Conservation (phyloP, 2,888 invertebrate genomes). For the Pterostichus niger region DNA sequence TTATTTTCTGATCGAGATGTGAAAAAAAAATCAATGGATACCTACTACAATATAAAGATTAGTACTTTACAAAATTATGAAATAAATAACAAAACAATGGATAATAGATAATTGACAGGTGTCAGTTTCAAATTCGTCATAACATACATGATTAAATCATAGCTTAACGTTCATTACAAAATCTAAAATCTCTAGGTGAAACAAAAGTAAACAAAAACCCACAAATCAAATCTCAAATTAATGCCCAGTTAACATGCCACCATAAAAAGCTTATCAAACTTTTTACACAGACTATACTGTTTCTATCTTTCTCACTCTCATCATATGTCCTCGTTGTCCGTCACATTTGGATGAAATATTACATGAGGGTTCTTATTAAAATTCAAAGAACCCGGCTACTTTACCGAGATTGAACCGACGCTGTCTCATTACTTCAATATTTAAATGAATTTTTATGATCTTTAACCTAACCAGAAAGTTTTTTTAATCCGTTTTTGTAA, state of each 20-base stretch:
- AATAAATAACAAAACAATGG: too few species aligned
- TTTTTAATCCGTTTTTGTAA: constrained; percentile 45
- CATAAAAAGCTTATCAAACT: constrained; percentile 37
- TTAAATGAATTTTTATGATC: constrained; percentile 46
- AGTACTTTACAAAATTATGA: too few species aligned
- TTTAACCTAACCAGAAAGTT: constrained; percentile 17
- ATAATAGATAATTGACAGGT: too few species aligned
- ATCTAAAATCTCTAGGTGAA: too few species aligned
- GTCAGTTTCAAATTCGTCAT: too few species aligned
- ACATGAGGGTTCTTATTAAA: constrained; percentile 44
- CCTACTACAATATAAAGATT: too few species aligned
- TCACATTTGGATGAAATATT: constrained; percentile 42
- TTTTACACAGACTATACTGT: neutral
- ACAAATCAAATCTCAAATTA: constrained; percentile 31
- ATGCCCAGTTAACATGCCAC: constrained; percentile 34
- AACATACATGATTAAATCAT: too few species aligned
- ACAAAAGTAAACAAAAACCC: constrained; percentile 1
- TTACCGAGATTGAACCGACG: constrained; percentile 18
- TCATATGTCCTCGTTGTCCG: constrained; percentile 12
- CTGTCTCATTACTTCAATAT: constrained; percentile 25
- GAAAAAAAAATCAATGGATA: too few species aligned
- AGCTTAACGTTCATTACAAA: too few species aligned
- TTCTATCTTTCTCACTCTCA: constrained; percentile 1
- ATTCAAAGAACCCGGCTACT: constrained; percentile 37
- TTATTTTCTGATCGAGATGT: too few species aligned